A percentile compares a stretch with the other conserved stretches of the same genome.
These are phyloP conservation scores for Pempheris klunzingeri DNA, from an alignment of 2,797 vertebrate species.

Conservation along the genomic window DNA sequence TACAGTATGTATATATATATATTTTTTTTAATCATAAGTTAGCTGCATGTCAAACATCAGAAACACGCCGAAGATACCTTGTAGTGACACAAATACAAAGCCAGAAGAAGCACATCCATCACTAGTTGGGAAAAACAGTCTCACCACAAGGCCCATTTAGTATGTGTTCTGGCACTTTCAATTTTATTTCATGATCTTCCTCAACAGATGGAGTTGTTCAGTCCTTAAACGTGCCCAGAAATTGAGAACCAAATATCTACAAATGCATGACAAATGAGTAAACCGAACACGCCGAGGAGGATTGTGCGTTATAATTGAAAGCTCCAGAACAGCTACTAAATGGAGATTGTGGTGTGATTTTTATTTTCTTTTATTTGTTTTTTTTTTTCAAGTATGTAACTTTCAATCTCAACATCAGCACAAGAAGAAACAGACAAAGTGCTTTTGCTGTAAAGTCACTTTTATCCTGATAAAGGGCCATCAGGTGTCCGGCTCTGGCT, in stretches of 20 bases:
- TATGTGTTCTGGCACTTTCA: background rate
- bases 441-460: background rate
- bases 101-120: constrained; percentile 5
- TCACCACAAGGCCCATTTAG: background rate
- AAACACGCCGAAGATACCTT: background rate
- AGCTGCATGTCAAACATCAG: constrained; percentile 4
- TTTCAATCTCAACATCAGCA: background rate
- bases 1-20: background rate
- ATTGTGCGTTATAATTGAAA: background rate
- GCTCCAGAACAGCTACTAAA: background rate
- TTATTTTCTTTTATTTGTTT: too few species aligned
- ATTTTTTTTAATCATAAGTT: constrained; percentile 8
- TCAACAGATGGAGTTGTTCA: background rate
- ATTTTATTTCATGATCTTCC: background rate
- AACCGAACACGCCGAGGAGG: background rate
- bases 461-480: background rate
- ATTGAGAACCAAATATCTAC: background rate
- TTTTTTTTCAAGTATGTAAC: background rate
- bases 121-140: background rate
- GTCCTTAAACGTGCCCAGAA: background rate
- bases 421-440: background rate
- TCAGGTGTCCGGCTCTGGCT: too few species aligned
- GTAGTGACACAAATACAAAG: background rate
- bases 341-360: background rate
- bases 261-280: background rate